phyloP scores from a whole-genome alignment of 2,113 vertebrate genomes.

The Tiliqua scincoides region DNA sequence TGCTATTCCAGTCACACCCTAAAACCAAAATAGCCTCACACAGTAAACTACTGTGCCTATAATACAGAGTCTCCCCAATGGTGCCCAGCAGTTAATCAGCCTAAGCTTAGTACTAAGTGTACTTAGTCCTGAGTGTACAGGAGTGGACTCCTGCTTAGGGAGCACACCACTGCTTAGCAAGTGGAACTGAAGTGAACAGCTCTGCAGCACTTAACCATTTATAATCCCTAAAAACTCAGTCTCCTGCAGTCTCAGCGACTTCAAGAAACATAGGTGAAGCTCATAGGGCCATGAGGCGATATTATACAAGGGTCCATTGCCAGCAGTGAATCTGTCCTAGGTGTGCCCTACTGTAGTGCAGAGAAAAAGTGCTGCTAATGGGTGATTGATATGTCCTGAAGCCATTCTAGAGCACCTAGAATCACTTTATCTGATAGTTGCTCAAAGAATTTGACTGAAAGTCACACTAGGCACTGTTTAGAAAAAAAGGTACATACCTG shows the following conservation, averaged over 20 bases:
- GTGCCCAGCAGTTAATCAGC: too few relatives aligned
- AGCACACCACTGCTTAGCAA: neutral
- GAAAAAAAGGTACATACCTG: too few relatives aligned
- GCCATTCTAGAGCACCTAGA: neutral
- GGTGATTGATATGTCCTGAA: neutral
- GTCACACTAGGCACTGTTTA: too few relatives aligned
- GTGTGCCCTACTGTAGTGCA: neutral
- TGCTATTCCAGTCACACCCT: neutral
- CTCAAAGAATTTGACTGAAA: too few relatives aligned
- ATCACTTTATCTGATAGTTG: too few relatives aligned
- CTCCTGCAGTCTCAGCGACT: neutral
- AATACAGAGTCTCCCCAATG: too few relatives aligned
- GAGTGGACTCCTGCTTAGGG: neutral
- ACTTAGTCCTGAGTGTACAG: too few relatives aligned
- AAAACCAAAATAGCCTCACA: neutral
- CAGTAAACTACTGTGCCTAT: neutral
- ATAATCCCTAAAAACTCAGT: neutral
- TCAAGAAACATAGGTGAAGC: neutral
- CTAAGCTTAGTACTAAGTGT: too few relatives aligned
- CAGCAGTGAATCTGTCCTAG: neutral
- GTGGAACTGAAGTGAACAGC: too few relatives aligned
- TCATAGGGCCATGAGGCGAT: neutral
- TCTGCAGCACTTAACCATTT: neutral
- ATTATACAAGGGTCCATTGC: neutral
- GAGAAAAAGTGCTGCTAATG: neutral